Base-by-base conservation (phyloP, 2,113 vertebrate genomes). In the Eubucco bourcierii region DNA sequence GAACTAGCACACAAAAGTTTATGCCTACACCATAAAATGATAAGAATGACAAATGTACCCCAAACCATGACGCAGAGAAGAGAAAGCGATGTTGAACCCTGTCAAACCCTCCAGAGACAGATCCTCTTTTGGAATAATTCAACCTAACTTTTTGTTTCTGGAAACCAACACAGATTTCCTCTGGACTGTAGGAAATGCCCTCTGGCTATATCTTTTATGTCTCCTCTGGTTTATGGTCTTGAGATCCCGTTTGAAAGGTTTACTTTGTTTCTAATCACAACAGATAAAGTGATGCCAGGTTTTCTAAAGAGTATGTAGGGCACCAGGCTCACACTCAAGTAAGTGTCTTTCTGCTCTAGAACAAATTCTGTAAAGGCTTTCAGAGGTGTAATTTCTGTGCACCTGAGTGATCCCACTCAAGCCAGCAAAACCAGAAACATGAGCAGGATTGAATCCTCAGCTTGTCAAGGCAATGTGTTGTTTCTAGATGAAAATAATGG, bases 291-390 rank as follows among this genome's bases (percentile, higher is more conserved):
- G 5, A 55, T 41, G 7, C 10, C 17, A 68, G 28, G 15, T 67
- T 74, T 89, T 78, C 58, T 68, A 9, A 3, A 21, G 76, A 44
- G 67, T 53, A 65, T 18, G 80, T 74, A 58, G 83, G 80, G 47
- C 25, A 58, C 14, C 5, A 39, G 56, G 8, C 6, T 75, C 6
- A 0, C 10, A 24, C 9, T 65, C 7, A 1, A 1, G 4, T 55
- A 60, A 55, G 23, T 67, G 39, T 6, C 84, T 61, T 71, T 41
- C 55, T 90, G 15, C 11, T 78, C 55, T 74, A 66, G 28, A 74
- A 37, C 15, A 80, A 87, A 47, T 87, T 60, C 47, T 94, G 21
- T 21, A 47, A 47, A 67, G 4, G 6, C 29, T 64, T 90, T 2
- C 41, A 58, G 46, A 21, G 25, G 31, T 77, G 23, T 39, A 67